Percentiles rank a stretch among this genome's conserved stretches.
phyloP scores from a whole-genome alignment of 2,797 vertebrate genomes.

The Platalea minor region DNA sequence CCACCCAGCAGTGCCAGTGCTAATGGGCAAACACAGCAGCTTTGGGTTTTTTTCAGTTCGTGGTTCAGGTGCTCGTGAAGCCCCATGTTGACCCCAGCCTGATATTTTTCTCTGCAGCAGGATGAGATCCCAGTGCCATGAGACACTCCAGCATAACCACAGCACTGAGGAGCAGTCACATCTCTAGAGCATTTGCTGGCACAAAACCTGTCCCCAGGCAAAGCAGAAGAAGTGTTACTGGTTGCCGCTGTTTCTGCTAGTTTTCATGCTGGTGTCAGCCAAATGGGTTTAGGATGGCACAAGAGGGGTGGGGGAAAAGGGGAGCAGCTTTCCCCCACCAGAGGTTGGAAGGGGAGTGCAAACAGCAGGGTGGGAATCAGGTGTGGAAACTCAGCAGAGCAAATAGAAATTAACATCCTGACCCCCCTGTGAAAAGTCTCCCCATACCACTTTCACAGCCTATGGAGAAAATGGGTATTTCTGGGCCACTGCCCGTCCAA shows the following conservation, averaged over 20 bases:
- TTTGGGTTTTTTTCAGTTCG: background rate
- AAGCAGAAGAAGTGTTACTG: background rate
- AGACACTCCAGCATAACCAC: background rate
- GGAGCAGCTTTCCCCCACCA: background rate
- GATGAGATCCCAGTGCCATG: background rate
- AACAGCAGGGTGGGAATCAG: background rate
- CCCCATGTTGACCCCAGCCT: background rate
- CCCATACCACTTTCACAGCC: background rate
- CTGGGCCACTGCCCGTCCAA: fast-evolving
- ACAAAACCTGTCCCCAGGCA: background rate
- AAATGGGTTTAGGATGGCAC: background rate
- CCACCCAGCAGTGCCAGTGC: background rate
- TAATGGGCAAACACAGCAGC: background rate
- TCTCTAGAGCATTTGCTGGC: background rate
- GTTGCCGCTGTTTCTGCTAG: background rate
- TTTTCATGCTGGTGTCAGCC: background rate
- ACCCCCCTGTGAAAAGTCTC: background rate
- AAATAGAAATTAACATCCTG: background rate
- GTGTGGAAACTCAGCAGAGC: background rate
- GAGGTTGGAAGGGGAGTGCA: background rate
- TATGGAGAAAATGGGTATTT: background rate
- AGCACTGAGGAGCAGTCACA: background rate
- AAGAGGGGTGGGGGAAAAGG: background rate
- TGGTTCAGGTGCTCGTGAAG: background rate
- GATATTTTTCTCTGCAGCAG: background rate